Conservation (phyloP, 1,140 invertebrate genomes). For the Anagrus nilaparvatae region DNA sequence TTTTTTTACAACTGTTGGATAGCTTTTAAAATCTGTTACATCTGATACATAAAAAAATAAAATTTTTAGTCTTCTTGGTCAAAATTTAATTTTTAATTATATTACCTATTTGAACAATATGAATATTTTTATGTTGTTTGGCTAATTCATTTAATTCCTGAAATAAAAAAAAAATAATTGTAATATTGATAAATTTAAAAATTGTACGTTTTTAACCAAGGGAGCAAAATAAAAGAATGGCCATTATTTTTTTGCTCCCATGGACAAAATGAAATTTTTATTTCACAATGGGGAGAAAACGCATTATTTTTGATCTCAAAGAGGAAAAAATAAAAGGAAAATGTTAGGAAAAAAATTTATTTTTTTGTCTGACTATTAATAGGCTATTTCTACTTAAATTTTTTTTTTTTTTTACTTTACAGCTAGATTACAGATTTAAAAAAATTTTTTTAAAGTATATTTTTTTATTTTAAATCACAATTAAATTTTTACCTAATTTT, state of each 20-base stretch:
- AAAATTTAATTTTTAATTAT: slow-evolving; percentile 5
- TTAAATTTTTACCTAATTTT: too few species aligned
- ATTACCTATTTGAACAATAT: slow-evolving; percentile 59
- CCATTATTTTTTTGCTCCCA: too few species aligned
- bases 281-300: too few species aligned
- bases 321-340: too few species aligned
- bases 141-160: slow-evolving; percentile 56
- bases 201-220: too few species aligned
- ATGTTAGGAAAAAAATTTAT: too few species aligned
- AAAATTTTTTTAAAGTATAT: too few species aligned
- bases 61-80: not conserved
- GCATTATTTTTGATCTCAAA: not conserved
- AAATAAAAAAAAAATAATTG: slow-evolving; percentile 26
- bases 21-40: slow-evolving; percentile 51
- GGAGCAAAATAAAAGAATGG: too few species aligned
- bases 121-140: slow-evolving; percentile 47
- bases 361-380: not conserved
- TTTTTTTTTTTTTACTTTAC: not conserved
- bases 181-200: slow-evolving; percentile 1
- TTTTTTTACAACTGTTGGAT: slow-evolving; percentile 46
- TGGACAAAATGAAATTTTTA: too few species aligned
- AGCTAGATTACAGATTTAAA: too few species aligned
- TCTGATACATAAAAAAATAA: slow-evolving; percentile 45
- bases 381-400: not conserved
- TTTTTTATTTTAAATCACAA: too few species aligned